These are phyloP conservation scores for Drosophila neocordata DNA, from an alignment of 1,140 invertebrate species.

Conservation along the genomic window DNA sequence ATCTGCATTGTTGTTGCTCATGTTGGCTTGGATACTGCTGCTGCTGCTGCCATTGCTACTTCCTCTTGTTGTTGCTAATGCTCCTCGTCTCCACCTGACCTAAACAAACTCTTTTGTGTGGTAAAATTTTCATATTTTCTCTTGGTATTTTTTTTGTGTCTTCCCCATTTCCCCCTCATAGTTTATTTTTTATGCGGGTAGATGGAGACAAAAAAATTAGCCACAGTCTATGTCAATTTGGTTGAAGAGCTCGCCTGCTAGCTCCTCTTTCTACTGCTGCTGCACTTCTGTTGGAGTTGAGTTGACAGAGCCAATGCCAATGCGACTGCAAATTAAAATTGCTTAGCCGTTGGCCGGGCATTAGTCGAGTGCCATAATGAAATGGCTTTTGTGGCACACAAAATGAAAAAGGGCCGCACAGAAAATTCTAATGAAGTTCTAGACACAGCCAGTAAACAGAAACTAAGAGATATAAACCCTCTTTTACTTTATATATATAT, in stretches of 20 bases:
- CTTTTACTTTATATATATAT: too few relatives aligned
- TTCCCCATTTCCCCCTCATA: too few relatives aligned
- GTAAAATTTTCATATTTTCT: slow-evolving; percentile 67
- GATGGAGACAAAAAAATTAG: not conserved
- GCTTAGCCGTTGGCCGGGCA: slow-evolving; percentile 55
- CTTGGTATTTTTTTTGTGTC: not conserved
- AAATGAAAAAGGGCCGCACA: slow-evolving; percentile 53
- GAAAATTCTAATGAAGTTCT: slow-evolving; percentile 65
- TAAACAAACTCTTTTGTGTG: slow-evolving; percentile 72
- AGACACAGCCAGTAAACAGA: not conserved
- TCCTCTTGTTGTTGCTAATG: slow-evolving; percentile 26
- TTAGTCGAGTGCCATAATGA: slow-evolving; percentile 61
- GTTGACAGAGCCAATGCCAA: slow-evolving; percentile 65
- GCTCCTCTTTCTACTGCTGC: not conserved
- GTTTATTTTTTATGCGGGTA: slow-evolving; percentile 1
- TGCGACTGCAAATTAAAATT: slow-evolving; percentile 74
- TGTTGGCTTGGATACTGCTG: slow-evolving; percentile 36
- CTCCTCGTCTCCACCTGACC: slow-evolving; percentile 46
- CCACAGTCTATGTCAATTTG: slow-evolving; percentile 57
- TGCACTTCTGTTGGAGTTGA: not conserved
- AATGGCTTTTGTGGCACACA: slow-evolving; percentile 54
- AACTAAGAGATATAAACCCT: too few relatives aligned
- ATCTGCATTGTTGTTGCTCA: slow-evolving; percentile 37
- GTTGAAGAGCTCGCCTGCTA: slow-evolving; percentile 13
- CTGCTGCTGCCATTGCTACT: slow-evolving; percentile 33